Base-by-base conservation (phyloP, 2,113 vertebrate species). In the Hemibagrus wyckioides region DNA sequence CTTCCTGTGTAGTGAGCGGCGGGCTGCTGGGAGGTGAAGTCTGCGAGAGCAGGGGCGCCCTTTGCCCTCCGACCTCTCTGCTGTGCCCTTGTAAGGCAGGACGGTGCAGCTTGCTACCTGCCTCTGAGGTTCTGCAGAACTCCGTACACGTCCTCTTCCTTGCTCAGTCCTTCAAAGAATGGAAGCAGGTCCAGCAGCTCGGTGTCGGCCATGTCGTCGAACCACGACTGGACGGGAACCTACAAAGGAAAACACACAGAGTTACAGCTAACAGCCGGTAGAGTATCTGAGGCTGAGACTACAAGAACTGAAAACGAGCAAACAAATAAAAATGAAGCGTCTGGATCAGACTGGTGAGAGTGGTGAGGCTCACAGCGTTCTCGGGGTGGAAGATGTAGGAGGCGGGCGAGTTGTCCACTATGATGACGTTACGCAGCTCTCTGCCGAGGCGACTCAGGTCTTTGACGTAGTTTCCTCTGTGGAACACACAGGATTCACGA, bases 321-420 rank as follows among this genome's bases (percentile, higher is more conserved):
- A 59, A 67, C n/a, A 30, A 65, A 3, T 17, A 67, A 33, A 71
- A 39, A 9, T 0, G 4, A 17, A 39, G 33, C 6, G 2, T 5
- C 52, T 17, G 17, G 28, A 54, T 69, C 6, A 30, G 28, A 21
- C 10, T 1, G 3, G 48, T 5, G 4, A 23, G 25, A 8, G 54
- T 59, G 17, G 19, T 17, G 52, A 36, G 36, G 48, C 86, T 97
- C 86, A 99, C 98, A 94, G 98, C 98, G 88, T 99, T 99, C 95
- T 99, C 98, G 6, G 98, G 98, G 85, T 99, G 98, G 95, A 99
- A 99, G 95, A 98, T 98, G 93, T 99, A 99, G 8, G 98, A 99
- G 84, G 98, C 98, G 3, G 98, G 98, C 17, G 98, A 99, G 90
- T 99, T 99, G 94, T 99, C 98, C 10, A 99, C 95, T 11, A 99